phyloP scores from a whole-genome alignment of 2,888 invertebrate species.

The Dyspetes luteomarginatus region DNA sequence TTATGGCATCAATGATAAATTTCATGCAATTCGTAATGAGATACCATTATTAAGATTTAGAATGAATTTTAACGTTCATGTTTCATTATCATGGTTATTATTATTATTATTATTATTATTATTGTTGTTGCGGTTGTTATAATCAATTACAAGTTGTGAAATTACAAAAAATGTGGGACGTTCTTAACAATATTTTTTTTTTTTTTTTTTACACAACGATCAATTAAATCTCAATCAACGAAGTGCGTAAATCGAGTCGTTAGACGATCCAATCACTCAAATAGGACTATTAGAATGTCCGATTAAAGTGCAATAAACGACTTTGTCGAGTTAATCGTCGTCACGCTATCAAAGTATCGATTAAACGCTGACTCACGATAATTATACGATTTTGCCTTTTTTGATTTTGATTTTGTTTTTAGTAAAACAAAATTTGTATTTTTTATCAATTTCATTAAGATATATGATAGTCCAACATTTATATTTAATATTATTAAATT shows the following conservation, averaged over 20 bases:
- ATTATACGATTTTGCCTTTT: too few relatives aligned
- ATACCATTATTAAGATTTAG: too few relatives aligned
- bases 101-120: neutral
- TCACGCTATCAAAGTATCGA: neutral
- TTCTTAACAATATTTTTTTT: too few relatives aligned
- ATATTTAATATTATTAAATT: neutral
- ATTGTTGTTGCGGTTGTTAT: neutral
- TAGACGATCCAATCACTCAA: neutral
- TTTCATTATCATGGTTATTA: neutral
- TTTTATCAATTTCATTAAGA: too few relatives aligned
- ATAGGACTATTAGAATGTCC: neutral
- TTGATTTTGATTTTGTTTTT: too few relatives aligned
- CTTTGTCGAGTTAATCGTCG: neutral
- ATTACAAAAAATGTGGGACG: neutral
- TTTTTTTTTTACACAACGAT: neutral
- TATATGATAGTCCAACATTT: too few relatives aligned
- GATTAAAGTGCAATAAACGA: slow-evolving; percentile 14
- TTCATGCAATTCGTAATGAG: slow-evolving; percentile 1
- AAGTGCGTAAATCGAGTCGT: neutral
- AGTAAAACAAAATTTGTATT: too few relatives aligned
- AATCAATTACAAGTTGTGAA: neutral
- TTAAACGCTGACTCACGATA: neutral
- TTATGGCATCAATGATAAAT: slow-evolving; percentile 36
- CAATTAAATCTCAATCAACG: neutral
- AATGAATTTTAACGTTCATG: too few relatives aligned